Base-by-base conservation (phyloP, 2,888 invertebrate species). In the Himalopsyche kuldschensis region DNA sequence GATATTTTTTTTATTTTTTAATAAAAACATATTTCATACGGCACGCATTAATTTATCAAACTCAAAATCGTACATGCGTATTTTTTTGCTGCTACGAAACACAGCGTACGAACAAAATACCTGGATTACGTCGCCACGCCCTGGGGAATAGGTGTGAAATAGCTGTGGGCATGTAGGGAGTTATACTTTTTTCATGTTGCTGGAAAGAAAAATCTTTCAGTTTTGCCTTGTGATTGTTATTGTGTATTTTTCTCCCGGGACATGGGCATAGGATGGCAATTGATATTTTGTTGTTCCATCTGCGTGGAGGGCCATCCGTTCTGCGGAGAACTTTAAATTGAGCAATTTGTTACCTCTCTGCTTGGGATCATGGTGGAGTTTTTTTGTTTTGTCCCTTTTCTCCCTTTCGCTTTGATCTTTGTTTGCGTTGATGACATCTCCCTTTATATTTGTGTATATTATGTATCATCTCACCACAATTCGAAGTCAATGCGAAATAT, bases 271-370 rank as follows among this genome's bases (percentile, higher is more conserved):
- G 15, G 17, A 32, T 75, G 75, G 32, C 31, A 75, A 75, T 75
- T 75, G 30, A 75, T 75, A 32, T 75, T 75, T 75, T 75, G 31
- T 30, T 75, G 30, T 75, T 75, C 15, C 32, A 17, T 32, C 27
- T 31, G 31, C 24, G 32, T 30, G 75, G 75, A 27, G 32, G 17
- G 24, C 24, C 31, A 75, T 75, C 27, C 32, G 75, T 75, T 31
- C 30, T 75, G 75, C 15, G 75, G 31, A 75, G 17, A 75, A 75
- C 75, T 75, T 75, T 75, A 75, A 75, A 75, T 75, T 75, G 75
- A 11, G 31, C 75, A 75, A 75, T 75, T 32, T 32, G 75, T 75
- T 31, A 75, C 75, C 31, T 55, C 20, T 55, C 20, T 20, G 55
- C 11, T 20, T 10, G 20, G 24, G 55, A 41, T 55, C 55, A 20